Conservation (phyloP, 2,113 vertebrate genomes). For the Perca schrenkii region DNA sequence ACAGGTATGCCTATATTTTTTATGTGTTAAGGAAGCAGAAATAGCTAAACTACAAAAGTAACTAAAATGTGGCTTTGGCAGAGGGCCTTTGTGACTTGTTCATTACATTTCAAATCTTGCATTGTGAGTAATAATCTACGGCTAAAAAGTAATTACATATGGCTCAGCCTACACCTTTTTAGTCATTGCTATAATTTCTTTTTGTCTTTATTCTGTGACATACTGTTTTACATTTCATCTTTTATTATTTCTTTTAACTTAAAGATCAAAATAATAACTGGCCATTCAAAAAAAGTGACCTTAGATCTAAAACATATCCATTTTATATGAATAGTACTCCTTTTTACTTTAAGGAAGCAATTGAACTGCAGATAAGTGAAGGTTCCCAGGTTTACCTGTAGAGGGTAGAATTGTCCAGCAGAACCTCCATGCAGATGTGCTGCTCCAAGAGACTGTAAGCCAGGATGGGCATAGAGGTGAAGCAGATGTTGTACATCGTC, state of each 20-base stretch:
- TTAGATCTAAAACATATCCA: not conserved
- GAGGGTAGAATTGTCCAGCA: constrained; percentile 84
- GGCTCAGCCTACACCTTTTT: not conserved
- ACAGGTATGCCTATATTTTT: not conserved
- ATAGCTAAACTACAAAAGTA: no score
- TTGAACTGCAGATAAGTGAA: not conserved
- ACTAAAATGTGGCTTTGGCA: not conserved
- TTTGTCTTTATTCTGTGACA: no score
- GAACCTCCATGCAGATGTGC: constrained; percentile 90
- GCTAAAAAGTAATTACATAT: not conserved
- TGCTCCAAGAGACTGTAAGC: constrained; percentile 97
- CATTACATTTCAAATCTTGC: not conserved
- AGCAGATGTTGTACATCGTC: constrained; percentile 99
- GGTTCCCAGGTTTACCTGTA: constrained; percentile 80
- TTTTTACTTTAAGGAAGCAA: not conserved
- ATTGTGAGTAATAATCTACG: not conserved
- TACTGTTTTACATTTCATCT: not conserved
- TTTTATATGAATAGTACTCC: not conserved
- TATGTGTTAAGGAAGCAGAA: not conserved
- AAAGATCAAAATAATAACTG: not conserved
- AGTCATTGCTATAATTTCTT: not conserved
- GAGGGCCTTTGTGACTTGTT: not conserved
- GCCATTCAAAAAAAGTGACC: not conserved
- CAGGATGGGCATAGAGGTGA: constrained; percentile 98
- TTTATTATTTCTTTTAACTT: not conserved